Evolutionary conservation across 2,113 vertebrate genomes (phyloP).

Genomic region (Pardalotus punctatus): DNA sequence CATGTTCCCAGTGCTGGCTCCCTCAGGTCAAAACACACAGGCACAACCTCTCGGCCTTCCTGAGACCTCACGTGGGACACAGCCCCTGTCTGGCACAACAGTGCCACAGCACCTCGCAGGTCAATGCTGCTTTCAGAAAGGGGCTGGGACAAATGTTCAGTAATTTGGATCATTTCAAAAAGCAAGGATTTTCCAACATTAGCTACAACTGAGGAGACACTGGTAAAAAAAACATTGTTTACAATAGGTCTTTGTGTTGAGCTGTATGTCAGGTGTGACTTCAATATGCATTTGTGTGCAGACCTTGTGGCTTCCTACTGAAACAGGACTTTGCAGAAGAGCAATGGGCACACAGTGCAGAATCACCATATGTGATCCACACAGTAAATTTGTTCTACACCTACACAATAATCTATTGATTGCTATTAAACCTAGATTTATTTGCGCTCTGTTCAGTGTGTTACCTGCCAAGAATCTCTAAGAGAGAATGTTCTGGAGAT

Average conservation of each 20-base stretch:
- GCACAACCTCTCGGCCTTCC: background rate
- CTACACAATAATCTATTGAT: background rate
- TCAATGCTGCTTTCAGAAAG: background rate
- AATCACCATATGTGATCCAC: background rate
- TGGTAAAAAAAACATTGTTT: background rate
- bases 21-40: fast-evolving
- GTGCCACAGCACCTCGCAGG: background rate
- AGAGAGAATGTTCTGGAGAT: background rate
- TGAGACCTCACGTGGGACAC: background rate
- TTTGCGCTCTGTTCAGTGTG: background rate
- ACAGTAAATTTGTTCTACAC: background rate
- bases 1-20: fast-evolving
- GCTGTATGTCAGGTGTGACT: background rate
- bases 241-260: background rate
- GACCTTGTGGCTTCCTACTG: background rate
- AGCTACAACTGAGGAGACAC: background rate
- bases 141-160: background rate
- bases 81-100: background rate
- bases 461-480: background rate
- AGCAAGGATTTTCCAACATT: background rate
- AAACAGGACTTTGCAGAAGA: background rate
- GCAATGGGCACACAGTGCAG: background rate
- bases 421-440: background rate
- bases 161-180: background rate
- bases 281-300: background rate